Conservation (phyloP, 2,113 vertebrate genomes). For the Datnioides undecimradiatus region DNA sequence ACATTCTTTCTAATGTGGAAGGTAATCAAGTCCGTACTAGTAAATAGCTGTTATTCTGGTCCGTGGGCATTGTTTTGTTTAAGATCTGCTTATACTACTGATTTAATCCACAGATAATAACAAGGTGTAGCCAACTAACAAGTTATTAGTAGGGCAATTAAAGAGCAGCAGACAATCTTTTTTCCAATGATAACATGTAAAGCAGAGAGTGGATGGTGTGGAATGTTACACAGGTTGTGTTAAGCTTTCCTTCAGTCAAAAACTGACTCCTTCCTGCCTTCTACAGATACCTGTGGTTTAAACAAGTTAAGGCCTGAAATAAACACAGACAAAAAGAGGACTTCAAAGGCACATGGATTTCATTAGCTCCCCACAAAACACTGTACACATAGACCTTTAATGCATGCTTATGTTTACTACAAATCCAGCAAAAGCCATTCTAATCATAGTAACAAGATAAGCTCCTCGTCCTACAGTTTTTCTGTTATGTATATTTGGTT, state of each 20-base stretch:
- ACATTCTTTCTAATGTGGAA: neutral
- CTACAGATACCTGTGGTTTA: neutral
- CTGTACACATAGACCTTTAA: neutral
- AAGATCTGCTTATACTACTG: neutral
- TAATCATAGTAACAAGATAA: neutral
- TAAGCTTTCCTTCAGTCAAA: neutral
- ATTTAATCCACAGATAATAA: neutral
- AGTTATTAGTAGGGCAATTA: neutral
- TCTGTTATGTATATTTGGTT: neutral
- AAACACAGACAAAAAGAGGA: slow-evolving; percentile 2
- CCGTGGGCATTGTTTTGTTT: neutral
- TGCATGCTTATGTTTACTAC: slow-evolving; percentile 4
- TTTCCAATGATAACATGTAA: neutral
- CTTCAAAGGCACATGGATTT: slow-evolving; percentile 41
- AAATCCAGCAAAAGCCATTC: neutral
- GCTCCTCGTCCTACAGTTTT: neutral
- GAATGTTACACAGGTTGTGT: neutral
- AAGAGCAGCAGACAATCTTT: neutral
- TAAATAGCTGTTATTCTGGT: neutral
- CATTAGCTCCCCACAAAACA: slow-evolving; percentile 37
- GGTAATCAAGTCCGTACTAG: neutral
- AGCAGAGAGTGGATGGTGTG: neutral
- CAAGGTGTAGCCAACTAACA: neutral
- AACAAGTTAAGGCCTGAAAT: slow-evolving; percentile 6
- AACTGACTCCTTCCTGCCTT: slow-evolving; percentile 3